phyloP scores from a whole-genome alignment of 1,140 invertebrate species.

The Dendrolimus punctatus region DNA sequence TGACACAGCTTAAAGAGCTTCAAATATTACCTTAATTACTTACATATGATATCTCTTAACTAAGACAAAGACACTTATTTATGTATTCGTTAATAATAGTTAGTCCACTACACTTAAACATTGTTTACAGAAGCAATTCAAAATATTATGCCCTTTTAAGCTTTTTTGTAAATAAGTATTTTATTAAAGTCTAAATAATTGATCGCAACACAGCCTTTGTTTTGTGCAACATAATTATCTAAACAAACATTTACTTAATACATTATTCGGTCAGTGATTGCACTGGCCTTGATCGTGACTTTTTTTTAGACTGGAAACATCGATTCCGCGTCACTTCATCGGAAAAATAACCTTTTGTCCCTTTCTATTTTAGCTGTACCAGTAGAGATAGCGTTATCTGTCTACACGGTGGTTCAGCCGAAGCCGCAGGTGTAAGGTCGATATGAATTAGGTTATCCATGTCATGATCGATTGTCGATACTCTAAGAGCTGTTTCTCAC shows the following conservation, averaged over 20 bases:
- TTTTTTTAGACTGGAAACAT: slow-evolving; percentile 4
- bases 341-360: neutral
- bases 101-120: no score
- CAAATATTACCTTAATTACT: no score
- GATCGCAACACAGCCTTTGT: neutral
- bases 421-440: slow-evolving; percentile 24
- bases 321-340: neutral
- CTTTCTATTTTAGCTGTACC: neutral
- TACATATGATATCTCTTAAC: no score
- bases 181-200: neutral
- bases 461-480: slow-evolving; percentile 14
- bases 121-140: no score
- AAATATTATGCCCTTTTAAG: no score
- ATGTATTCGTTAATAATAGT: no score
- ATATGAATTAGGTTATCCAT: slow-evolving; percentile 16
- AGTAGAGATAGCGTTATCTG: neutral
- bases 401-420: neutral
- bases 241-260: slow-evolving; percentile 11
- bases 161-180: no score
- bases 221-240: slow-evolving; percentile 1
- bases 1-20: no score
- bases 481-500: neutral
- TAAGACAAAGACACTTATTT: no score
- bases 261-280: slow-evolving; percentile 32
- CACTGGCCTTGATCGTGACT: slow-evolving; percentile 27